phyloP scores from a whole-genome alignment of 2,113 vertebrate species.

The Percina caprodes region DNA sequence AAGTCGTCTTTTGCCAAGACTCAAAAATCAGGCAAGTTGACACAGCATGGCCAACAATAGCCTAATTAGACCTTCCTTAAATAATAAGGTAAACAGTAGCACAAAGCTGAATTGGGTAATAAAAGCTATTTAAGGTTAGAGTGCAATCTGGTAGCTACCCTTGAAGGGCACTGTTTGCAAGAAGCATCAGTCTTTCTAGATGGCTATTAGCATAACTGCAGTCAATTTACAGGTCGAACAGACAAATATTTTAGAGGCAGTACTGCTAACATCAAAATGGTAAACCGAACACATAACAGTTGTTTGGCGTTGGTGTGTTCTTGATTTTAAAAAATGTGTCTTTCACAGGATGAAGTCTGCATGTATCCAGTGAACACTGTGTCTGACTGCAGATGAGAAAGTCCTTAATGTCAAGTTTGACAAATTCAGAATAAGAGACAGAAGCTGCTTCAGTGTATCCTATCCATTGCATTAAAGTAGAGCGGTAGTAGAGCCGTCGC shows the following conservation, averaged over 20 bases:
- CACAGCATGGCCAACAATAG: slow-evolving; percentile 27
- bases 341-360: background rate
- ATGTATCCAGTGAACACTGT: background rate
- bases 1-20: slow-evolving; percentile 57
- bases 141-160: background rate
- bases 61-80: slow-evolving; percentile 43
- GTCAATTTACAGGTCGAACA: background rate
- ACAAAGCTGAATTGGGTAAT: slow-evolving; percentile 29
- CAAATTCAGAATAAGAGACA: background rate
- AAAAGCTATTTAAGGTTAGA: slow-evolving; percentile 2
- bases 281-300: slow-evolving; percentile 11
- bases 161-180: slow-evolving; percentile 7
- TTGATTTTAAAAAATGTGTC: slow-evolving; percentile 20
- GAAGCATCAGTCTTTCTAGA: background rate
- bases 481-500: too few species aligned
- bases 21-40: slow-evolving; percentile 36
- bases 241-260: slow-evolving; percentile 19
- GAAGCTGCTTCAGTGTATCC: too few species aligned
- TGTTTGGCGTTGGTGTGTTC: slow-evolving; percentile 5
- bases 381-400: slow-evolving; percentile 7
- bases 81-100: slow-evolving; percentile 38
- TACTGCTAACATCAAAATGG: slow-evolving; percentile 18
- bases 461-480: too few species aligned
- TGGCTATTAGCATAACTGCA: slow-evolving; percentile 3
- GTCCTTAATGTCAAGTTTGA: background rate